These are phyloP conservation scores for Cotesia glomerata DNA, from an alignment of 1,140 invertebrate species.

Conservation along the genomic window DNA sequence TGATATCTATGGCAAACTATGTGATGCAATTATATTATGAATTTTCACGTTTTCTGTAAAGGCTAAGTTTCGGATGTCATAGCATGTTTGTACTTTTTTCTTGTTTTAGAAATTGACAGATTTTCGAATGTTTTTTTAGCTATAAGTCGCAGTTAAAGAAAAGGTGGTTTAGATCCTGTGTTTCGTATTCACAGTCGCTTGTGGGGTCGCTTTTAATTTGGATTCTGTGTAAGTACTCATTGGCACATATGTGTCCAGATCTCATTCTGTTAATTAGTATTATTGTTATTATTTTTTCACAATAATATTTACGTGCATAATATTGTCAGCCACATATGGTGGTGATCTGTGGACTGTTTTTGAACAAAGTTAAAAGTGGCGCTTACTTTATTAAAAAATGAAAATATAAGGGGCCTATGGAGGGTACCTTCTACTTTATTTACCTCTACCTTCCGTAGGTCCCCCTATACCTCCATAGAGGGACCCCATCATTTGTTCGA, in stretches of 20 bases:
- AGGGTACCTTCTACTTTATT: too few relatives aligned
- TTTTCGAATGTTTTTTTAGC: background rate
- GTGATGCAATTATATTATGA: background rate
- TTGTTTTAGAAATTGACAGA: background rate
- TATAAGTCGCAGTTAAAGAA: background rate
- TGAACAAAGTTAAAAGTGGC: too few relatives aligned
- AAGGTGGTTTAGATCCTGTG: background rate
- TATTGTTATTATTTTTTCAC: background rate
- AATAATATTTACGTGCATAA: too few relatives aligned
- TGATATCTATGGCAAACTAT: background rate
- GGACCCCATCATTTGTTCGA: too few relatives aligned
- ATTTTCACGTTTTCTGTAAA: background rate
- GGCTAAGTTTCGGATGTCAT: background rate
- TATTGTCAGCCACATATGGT: too few relatives aligned
- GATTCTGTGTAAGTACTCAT: background rate
- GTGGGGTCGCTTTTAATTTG: background rate
- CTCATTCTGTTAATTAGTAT: conserved; percentile 6
- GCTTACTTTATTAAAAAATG: too few relatives aligned
- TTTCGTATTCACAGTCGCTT: background rate
- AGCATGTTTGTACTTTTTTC: background rate
- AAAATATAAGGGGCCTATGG: too few relatives aligned
- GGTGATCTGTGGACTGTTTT: too few relatives aligned
- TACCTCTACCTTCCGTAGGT: too few relatives aligned
- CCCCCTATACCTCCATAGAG: too few relatives aligned
- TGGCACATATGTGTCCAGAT: background rate